phyloP scores from a whole-genome alignment of 2,888 invertebrate species.

The Polietes domitor region DNA sequence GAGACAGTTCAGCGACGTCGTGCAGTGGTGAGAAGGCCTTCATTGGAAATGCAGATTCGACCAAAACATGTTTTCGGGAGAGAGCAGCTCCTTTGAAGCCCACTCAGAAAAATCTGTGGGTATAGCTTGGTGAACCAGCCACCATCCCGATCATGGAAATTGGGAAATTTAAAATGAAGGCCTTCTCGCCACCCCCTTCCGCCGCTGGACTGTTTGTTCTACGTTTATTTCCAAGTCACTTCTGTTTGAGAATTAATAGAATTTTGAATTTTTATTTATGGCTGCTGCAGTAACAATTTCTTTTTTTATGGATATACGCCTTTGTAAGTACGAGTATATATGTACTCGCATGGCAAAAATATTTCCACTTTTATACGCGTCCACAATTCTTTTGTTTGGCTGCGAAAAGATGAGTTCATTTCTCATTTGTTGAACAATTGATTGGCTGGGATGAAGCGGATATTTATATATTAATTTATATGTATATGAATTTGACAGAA shows the following conservation, averaged over 20 bases:
- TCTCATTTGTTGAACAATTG: neutral
- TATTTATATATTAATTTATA: no score
- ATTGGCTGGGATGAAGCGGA: neutral
- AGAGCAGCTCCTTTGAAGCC: no score
- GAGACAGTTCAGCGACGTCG: no score
- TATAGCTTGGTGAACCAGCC: no score
- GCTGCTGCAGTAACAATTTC: neutral
- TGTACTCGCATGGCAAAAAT: neutral
- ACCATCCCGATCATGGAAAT: no score
- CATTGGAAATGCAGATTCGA: no score
- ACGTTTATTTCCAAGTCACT: neutral
- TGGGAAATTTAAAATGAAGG: no score
- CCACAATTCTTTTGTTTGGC: neutral
- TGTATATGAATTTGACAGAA: no score
- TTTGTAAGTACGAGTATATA: neutral
- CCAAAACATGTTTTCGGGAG: no score
- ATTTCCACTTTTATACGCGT: neutral
- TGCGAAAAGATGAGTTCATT: neutral
- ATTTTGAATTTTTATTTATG: conserved; percentile 1
- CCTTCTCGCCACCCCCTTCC: neutral
- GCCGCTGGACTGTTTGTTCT: neutral
- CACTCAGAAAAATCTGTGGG: no score
- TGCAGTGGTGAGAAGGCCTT: no score
- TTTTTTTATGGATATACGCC: neutral
- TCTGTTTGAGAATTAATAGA: conserved; percentile 2